Evolutionary conservation across 1,140 invertebrate genomes (phyloP).

Genomic region (Pseudomyrmex pallidus): DNA sequence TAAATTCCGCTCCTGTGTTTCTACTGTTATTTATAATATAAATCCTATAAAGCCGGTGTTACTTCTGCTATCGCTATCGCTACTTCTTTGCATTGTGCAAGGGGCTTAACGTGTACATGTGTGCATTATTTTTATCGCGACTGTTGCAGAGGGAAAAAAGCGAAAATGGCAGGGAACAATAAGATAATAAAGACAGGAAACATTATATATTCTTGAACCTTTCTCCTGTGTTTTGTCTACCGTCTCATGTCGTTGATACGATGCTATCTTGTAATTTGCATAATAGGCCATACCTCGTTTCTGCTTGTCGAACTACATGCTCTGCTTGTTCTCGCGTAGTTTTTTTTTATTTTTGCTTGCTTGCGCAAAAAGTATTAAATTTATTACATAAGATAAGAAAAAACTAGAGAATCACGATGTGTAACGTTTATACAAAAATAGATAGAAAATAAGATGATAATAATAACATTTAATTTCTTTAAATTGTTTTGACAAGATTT

Average conservation of each 20-base stretch:
- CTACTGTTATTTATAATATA: no score
- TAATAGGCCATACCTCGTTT: constrained; percentile 36
- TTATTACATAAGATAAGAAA: not conserved
- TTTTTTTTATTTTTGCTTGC: constrained; percentile 17
- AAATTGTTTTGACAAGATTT: not conserved
- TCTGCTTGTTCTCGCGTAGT: constrained; percentile 26
- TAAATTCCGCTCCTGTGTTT: no score
- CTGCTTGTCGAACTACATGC: constrained; percentile 11
- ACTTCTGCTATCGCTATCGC: no score
- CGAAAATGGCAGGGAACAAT: not conserved
- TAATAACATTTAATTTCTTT: not conserved
- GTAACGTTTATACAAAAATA: not conserved
- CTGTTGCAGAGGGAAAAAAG: not conserved
- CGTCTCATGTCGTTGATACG: constrained; percentile 48
- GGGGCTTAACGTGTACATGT: constrained; percentile 12
- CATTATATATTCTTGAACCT: constrained; percentile 42
- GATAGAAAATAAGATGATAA: not conserved
- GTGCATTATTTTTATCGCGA: not conserved
- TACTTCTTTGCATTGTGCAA: no score
- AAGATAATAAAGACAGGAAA: constrained; percentile 53
- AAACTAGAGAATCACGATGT: no score
- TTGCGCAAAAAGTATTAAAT: not conserved
- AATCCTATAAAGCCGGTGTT: no score
- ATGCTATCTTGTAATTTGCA: constrained; percentile 51
- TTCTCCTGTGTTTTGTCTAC: constrained; percentile 20